These are phyloP conservation scores for Xestia ashworthii DNA, from an alignment of 2,888 invertebrate species.

Conservation along the genomic window DNA sequence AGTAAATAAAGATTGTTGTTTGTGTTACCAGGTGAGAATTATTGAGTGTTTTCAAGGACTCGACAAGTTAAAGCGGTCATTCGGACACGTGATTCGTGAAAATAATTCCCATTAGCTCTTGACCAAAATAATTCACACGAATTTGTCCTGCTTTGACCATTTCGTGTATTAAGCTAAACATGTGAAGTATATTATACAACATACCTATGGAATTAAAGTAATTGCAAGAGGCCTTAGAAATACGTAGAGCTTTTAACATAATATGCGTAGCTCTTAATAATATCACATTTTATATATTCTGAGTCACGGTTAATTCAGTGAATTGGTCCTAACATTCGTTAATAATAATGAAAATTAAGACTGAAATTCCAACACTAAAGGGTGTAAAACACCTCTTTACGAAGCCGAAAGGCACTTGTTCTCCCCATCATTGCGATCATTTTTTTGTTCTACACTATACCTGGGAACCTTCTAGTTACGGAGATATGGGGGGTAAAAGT, in stretches of 20 bases:
- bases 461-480: too few relatives aligned
- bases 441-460: too few relatives aligned
- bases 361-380: neutral
- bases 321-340: neutral
- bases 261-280: neutral
- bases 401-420: too few relatives aligned
- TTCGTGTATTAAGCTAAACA: neutral
- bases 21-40: slow-evolving; percentile 19
- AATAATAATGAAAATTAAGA: neutral
- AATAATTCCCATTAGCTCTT: neutral
- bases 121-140: neutral
- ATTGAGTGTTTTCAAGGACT: neutral
- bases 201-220: neutral
- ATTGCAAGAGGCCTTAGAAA: neutral
- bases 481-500: too few relatives aligned
- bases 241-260: neutral
- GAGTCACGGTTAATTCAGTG: neutral
- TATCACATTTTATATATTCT: neutral
- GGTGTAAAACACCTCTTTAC: too few relatives aligned
- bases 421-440: too few relatives aligned
- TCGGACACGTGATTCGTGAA: neutral
- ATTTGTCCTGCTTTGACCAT: neutral
- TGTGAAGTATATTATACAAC: too few relatives aligned
- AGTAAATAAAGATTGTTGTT: slow-evolving; percentile 11
- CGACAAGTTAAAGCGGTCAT: neutral